Base-by-base conservation (phyloP, 2,888 invertebrate species). In the Deilephila porcellus region DNA sequence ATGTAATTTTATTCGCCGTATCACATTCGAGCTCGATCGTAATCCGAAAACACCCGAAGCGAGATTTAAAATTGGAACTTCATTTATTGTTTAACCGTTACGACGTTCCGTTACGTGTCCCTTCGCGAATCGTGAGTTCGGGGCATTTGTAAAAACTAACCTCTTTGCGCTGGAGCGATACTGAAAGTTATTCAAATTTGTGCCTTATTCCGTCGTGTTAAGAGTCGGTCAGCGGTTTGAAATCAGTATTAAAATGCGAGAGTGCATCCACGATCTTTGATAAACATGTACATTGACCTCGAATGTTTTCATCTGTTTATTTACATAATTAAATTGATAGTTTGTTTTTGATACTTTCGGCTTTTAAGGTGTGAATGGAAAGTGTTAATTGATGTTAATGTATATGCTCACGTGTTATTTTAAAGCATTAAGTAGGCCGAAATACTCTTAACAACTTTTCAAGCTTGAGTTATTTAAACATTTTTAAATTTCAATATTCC, bases 31-130 rank as follows among this genome's bases (percentile, higher is more conserved):
- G 79, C 79, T 80, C 80, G 82, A 85, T 81, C 81, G 84, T 80
- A 80, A 83, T 80, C 79, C 83, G 83, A 84, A 84, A 81, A 79
- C 80, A 79, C 76, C 81, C 83, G 81, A 83, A 80, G 79, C 79
- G 79, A 82, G 82, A 83, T 86, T 86, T 67, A 70, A 74, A 74
- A 74, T 74, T 74, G 72, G 73, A 73, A 73, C 63, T 63, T 82
- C 83, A 79, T 86, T 88, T 87, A 87, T 88, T 89, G 90, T 87
- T 85, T 85, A 84, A 91, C 93, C 88, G 93, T 91, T 92, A 91
- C 84, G 80, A 82, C 85, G 83, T 85, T 89, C 93, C 86, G 93
- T 91, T 93, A 89, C 86, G 85, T 86, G 90, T 91, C 90, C 93
- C 91, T 91, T 92, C 82, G 88, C 82, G 84, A 90, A 90, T 90